Base-by-base conservation (phyloP, 2,113 vertebrate species). In the Cynoglossus semilaevis region DNA sequence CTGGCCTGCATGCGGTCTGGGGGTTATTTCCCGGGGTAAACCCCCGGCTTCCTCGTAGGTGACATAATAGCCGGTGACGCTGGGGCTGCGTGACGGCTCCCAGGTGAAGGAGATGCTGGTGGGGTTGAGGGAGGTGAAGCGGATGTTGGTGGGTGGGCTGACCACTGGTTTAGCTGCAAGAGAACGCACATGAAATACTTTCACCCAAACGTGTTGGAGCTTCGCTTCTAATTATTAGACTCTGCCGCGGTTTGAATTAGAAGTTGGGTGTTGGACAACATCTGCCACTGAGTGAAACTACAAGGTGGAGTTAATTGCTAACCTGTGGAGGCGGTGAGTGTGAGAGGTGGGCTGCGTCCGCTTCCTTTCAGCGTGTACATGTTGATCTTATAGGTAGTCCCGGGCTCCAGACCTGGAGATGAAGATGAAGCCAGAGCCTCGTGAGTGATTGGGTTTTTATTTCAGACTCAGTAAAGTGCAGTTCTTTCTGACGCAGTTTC, bases 401-500 rank as follows among this genome's bases (percentile, higher is more conserved):
- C 96, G 22, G 97, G 94, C 59, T 95, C 92, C 73, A 99, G 84
- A 73, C 95, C 97, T 98, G n/a, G n/a, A n/a, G n/a, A n/a, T n/a
- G n/a, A 70, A 34, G 74, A 66, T 45, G 35, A 7, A 44, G 9
- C 3, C 50, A 16, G 60, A 49, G 4, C 17, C 51, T 45, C 51
- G 11, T 5, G 37, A 47, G 9, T 47, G 13, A 46, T 5, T 50
- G 9, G 29, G 52, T 45, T 15, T 10, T n/a, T 22, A n/a, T n/a
- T n/a, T n/a, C n/a, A 40, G 22, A 42, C 4, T 8, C 29, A 29
- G 1, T 38, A 58, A 45, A 1, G 9, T 4, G 12, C 1, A 44
- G 2, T 19, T 14, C 34, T 14, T 9, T 14, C 15, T 19, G n/a
- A 11, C 44, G 8, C 1, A 36, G 15, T 7, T 14, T 15, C n/a